These are phyloP conservation scores for Diplodus puntazzo DNA, from an alignment of 2,797 vertebrate genomes.

Conservation along the genomic window DNA sequence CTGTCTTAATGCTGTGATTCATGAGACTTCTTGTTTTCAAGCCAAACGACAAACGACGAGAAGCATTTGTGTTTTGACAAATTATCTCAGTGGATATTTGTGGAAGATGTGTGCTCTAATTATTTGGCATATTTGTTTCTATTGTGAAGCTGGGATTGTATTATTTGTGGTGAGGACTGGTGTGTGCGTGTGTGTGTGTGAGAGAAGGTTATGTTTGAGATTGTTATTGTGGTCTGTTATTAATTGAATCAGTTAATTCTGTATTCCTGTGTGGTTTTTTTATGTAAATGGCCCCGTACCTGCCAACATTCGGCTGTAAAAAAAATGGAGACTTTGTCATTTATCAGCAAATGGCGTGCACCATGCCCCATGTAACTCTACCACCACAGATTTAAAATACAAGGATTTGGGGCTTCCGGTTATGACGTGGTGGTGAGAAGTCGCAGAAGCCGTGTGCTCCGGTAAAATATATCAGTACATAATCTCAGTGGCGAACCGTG, in stretches of 20 bases:
- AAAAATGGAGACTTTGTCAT: too few relatives aligned
- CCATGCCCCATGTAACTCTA: too few relatives aligned
- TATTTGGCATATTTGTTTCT: conserved; percentile 40
- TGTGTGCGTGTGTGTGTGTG: neutral
- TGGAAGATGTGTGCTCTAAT: conserved; percentile 48
- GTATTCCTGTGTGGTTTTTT: neutral
- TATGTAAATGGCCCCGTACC: neutral
- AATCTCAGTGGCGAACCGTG: too few relatives aligned
- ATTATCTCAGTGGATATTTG: conserved; percentile 47
- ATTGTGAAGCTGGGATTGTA: conserved; percentile 33
- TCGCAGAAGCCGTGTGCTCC: too few relatives aligned
- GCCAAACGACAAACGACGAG: conserved; percentile 36
- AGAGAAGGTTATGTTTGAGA: neutral
- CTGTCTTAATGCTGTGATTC: neutral
- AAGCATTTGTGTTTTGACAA: conserved; percentile 46
- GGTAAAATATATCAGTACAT: too few relatives aligned
- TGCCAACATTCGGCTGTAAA: too few relatives aligned
- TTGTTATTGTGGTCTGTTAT: neutral
- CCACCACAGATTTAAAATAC: too few relatives aligned
- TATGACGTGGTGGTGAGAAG: too few relatives aligned
- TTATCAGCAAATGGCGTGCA: too few relatives aligned
- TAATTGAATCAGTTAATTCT: neutral
- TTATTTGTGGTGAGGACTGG: conserved; percentile 23
- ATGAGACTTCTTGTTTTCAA: conserved; percentile 11
- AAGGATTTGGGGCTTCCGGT: too few relatives aligned